Conservation (phyloP, 2,797 vertebrate species). For the Periophthalmus magnuspinnatus region DNA sequence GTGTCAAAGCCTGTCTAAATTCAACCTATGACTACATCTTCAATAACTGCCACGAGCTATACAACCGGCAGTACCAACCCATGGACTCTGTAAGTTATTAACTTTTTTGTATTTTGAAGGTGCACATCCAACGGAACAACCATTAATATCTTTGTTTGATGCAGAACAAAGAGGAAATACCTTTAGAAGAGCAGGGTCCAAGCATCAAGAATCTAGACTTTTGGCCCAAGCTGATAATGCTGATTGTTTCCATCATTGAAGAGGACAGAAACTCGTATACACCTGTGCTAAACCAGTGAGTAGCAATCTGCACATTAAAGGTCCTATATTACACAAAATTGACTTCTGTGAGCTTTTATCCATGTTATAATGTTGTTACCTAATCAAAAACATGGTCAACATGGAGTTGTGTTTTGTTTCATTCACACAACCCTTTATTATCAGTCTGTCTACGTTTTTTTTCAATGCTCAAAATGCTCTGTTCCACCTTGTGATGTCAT, state of each 20-base stretch:
- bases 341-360: too few relatives aligned
- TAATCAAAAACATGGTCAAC: too few relatives aligned
- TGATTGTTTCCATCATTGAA: constrained; percentile 97
- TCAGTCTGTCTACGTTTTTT: too few relatives aligned
- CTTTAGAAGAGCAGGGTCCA: constrained; percentile 92
- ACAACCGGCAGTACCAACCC: constrained; percentile 91
- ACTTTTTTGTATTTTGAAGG: not conserved
- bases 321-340: too few relatives aligned
- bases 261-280: constrained; percentile 97
- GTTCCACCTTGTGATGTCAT: too few relatives aligned
- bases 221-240: constrained; percentile 98
- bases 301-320: constrained; percentile 15
- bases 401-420: too few relatives aligned
- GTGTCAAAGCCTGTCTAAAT: constrained; percentile 97
- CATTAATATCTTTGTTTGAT: constrained; percentile 14
- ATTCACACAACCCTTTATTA: too few relatives aligned
- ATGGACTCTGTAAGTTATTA: constrained; percentile 79
- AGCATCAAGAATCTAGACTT: constrained; percentile 96
- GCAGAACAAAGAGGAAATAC: constrained; percentile 87
- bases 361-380: too few relatives aligned
- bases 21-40: constrained; percentile 99
- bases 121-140: too few relatives aligned
- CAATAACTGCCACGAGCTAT: constrained; percentile 96
- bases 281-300: constrained; percentile 96
- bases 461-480: too few relatives aligned